These are phyloP conservation scores for Caenorhabditis sp. DNA, from an alignment of 2,888 invertebrate genomes.

Conservation along the genomic window DNA sequence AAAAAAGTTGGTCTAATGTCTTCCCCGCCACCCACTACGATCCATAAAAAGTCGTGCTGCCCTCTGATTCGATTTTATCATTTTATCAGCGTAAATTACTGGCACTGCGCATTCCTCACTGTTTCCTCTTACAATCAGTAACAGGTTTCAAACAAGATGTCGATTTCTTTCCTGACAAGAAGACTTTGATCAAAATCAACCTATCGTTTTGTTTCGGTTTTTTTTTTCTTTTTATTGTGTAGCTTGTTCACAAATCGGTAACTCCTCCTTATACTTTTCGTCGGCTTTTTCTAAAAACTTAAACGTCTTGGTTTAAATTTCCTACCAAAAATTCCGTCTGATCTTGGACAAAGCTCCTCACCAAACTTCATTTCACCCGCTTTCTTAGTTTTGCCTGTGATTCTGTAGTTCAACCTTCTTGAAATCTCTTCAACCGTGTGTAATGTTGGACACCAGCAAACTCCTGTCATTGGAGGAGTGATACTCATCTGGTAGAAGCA, in stretches of 20 bases:
- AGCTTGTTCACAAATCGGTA: no score
- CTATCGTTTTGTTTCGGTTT: slow-evolving; percentile 29
- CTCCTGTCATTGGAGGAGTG: background rate
- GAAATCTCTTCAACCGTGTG: background rate
- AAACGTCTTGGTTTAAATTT: no score
- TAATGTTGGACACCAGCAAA: background rate
- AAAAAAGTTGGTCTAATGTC: slow-evolving; percentile 16
- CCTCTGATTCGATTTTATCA: slow-evolving; percentile 57
- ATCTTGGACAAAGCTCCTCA: no score
- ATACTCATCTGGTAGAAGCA: no score
- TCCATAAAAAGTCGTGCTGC: slow-evolving; percentile 39
- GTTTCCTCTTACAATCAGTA: slow-evolving; percentile 22
- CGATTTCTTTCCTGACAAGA: slow-evolving; percentile 40
- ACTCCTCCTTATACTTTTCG: no score
- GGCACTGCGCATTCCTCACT: slow-evolving; percentile 41
- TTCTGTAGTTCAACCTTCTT: slow-evolving; percentile 17
- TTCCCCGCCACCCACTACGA: slow-evolving; percentile 36
- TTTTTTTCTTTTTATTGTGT: background rate
- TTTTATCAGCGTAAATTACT: slow-evolving; percentile 55
- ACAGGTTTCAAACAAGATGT: slow-evolving; percentile 52
- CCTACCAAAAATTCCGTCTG: no score
- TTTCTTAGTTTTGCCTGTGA: slow-evolving; percentile 16
- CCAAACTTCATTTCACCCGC: background rate
- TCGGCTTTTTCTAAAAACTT: no score
- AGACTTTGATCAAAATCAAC: slow-evolving; percentile 29